Evolutionary conservation across 2,113 vertebrate genomes (phyloP), one percentile per base, ranked within the genome.

Genomic region (Canis aureus): DNA sequence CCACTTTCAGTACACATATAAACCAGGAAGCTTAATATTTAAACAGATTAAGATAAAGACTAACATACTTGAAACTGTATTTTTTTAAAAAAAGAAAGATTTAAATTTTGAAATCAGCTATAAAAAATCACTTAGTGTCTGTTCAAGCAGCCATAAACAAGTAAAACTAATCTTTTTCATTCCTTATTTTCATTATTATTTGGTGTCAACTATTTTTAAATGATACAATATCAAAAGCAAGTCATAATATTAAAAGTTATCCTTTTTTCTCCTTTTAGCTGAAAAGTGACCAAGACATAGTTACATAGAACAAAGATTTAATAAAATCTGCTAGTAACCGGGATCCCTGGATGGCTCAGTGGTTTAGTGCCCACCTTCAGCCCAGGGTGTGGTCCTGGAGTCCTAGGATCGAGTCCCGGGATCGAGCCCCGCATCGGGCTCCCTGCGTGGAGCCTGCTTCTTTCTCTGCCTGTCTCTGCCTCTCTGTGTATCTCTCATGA

Each of bases 41-140:
- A 69, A 86, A 96, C 89, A 96, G 92, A 96, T 92, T 86, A 95
- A 96, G 86, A 95, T 86, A 78, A 96, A 96, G 96, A 95, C 29
- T 25, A 95, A 91, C 67, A 62, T 60, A 83, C 73, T 86, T 89
- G 60, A 91, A 95, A 76, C 29, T 66, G 1, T 57, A 78, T 90
- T 87, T 96, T 91, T 86, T 71, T 1, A 8, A 87, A 76, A 76
- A 80, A 79, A 49, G 51, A 84, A 95, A 38, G 1, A 90, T 84
- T 88, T 82, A 91, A 76, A 93, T 53, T 93, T 94, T 93, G 57
- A 93, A 95, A 88, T 71, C 69, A 85, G 17, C 23, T 86, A 4
- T 49, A 81, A 85, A 97, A 95, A 81, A 8, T 83, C 74, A 67
- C 27, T 69, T 79, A 35, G 27, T 60, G 51, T 91, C 76, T 95